Percentiles rank a stretch among this genome's conserved stretches.
Conservation (phyloP, 92 coral and sea anemone genomes). For the Palythoa heliodiscus region DNA sequence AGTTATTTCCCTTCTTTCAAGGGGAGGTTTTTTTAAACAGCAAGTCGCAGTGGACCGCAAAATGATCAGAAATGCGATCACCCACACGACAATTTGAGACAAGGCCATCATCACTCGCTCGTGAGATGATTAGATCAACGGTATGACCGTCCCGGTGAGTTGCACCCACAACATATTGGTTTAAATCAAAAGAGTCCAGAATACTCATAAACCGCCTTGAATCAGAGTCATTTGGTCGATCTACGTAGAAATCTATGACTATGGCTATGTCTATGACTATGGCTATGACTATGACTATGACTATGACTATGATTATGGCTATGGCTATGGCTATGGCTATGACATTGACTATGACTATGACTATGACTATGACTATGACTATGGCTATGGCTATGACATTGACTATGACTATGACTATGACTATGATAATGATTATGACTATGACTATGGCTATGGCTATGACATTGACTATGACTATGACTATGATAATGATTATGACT, state of each 20-base stretch:
- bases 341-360: too few species aligned
- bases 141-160: background rate
- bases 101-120: background rate
- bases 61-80: background rate
- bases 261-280: too few species aligned
- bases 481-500: too few species aligned
- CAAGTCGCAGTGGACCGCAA: conserved; percentile 1
- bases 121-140: background rate
- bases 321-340: too few species aligned
- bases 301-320: too few species aligned
- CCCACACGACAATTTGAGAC: background rate
- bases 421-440: too few species aligned
- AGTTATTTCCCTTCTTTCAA: conserved; percentile 23
- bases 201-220: conserved; percentile 41
- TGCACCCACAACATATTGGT: conserved; percentile 47
- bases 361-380: too few species aligned
- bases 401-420: too few species aligned
- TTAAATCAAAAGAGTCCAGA: conserved; percentile 38
- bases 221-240: conserved; percentile 37
- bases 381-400: too few species aligned
- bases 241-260: conserved; percentile 7
- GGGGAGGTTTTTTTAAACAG: conserved; percentile 41
- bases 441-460: too few species aligned
- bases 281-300: too few species aligned
- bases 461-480: too few species aligned